Evolutionary conservation across 2,888 invertebrate genomes (phyloP).

Genomic region (Argyresthia goedartella): DNA sequence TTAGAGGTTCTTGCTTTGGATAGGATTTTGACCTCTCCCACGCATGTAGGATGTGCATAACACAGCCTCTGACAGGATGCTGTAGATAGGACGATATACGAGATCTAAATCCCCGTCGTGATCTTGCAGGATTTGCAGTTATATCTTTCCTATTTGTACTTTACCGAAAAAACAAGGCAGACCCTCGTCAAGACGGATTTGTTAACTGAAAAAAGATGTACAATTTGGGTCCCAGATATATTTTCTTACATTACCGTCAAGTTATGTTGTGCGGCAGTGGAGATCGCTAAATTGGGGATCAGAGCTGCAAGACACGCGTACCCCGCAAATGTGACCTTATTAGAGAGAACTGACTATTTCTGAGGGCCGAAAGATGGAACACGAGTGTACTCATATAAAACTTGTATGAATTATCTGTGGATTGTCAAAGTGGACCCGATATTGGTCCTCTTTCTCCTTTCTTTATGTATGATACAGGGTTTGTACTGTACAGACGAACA

Average conservation of each 20-base stretch:
- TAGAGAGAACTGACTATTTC: neutral
- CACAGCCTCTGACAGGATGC: neutral
- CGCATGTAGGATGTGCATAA: neutral
- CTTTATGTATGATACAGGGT: too few species aligned
- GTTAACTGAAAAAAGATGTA: constrained; percentile 56
- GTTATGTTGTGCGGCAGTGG: constrained; percentile 40
- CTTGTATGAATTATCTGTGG: too few species aligned
- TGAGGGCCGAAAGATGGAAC: too few species aligned
- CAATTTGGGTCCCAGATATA: constrained; percentile 50
- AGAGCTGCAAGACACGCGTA: too few species aligned
- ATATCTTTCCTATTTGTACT: constrained; percentile 53
- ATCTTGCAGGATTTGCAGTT: constrained; percentile 54
- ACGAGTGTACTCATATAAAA: too few species aligned
- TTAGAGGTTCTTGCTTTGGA: neutral
- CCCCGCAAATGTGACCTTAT: neutral
- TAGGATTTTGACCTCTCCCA: neutral
- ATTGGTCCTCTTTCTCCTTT: too few species aligned
- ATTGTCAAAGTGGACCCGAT: too few species aligned
- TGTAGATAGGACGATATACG: constrained; percentile 1
- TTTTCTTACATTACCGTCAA: constrained; percentile 44
- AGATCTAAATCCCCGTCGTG: constrained; percentile 40
- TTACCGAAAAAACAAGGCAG: constrained; percentile 38
- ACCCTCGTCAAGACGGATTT: constrained; percentile 67
- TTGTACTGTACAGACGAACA: too few species aligned
- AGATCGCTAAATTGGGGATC: constrained; percentile 17